Conservation (phyloP, 2,113 vertebrate species). For the Xenus cinereus region DNA sequence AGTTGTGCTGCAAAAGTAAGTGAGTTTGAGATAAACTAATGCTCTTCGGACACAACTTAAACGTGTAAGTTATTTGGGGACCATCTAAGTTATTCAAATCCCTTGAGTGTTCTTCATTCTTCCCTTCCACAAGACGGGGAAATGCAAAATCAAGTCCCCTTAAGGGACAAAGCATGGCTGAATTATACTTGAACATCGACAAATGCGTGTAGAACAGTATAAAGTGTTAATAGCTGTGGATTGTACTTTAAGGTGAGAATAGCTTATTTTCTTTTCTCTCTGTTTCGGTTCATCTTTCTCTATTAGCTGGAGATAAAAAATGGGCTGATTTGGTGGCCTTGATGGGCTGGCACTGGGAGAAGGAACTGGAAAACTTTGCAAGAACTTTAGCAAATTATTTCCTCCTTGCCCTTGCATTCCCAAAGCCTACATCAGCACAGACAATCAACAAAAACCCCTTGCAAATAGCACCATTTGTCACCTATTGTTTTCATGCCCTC, state of each 20-base stretch:
- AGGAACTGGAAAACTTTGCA: not conserved
- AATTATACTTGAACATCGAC: not conserved
- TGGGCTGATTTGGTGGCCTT: not conserved
- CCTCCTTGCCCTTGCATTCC: not conserved
- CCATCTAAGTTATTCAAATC: not conserved
- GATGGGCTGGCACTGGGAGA: not conserved
- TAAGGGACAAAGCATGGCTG: not conserved
- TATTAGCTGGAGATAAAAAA: not conserved
- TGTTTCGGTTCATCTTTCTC: not conserved
- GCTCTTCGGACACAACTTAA: not conserved
- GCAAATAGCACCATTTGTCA: slow-evolving; percentile 20
- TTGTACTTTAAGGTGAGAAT: not conserved
- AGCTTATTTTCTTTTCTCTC: not conserved
- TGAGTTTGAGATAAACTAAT: not conserved
- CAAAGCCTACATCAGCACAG: not conserved
- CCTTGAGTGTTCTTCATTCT: not conserved
- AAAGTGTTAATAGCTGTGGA: not conserved
- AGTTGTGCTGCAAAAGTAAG: slow-evolving; percentile 71
- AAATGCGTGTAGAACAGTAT: not conserved
- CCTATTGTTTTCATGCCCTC: not conserved
- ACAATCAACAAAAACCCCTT: not conserved
- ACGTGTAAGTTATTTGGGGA: not conserved
- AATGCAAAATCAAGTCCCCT: not conserved
- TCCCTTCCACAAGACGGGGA: not conserved
- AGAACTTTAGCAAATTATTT: not conserved